phyloP scores from a whole-genome alignment of 2,888 invertebrate genomes.

The Teleiodes luculella region DNA sequence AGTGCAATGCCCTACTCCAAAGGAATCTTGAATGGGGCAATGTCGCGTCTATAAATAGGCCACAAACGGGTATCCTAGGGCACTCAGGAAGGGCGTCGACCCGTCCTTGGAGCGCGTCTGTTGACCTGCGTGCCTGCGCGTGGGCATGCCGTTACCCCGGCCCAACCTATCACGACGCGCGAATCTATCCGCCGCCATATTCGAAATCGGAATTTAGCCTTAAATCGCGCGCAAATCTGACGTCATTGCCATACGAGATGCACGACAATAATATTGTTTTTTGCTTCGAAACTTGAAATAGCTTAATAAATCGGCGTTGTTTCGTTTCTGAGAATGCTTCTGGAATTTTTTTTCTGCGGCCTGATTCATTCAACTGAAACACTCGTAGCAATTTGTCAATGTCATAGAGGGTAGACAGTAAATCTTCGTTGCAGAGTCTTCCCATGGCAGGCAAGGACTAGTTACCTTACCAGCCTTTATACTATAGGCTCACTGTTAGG shows the following conservation, averaged over 20 bases:
- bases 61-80: constrained; percentile 23
- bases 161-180: constrained; percentile 34
- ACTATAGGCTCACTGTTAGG: too few relatives aligned
- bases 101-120: constrained; percentile 60
- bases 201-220: constrained; percentile 22
- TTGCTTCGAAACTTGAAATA: not conserved
- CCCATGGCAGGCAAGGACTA: not conserved
- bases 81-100: constrained; percentile 51
- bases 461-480: too few relatives aligned
- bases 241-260: constrained; percentile 28
- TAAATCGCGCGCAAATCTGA: constrained; percentile 24
- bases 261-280: not conserved
- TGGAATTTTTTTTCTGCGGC: not conserved
- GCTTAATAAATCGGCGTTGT: not conserved
- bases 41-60: constrained; percentile 9
- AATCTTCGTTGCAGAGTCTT: constrained; percentile 3
- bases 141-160: constrained; percentile 47
- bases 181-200: constrained; percentile 33
- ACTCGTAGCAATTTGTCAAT: constrained; percentile 7
- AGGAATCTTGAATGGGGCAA: constrained; percentile 6
- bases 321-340: not conserved
- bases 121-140: constrained; percentile 68
- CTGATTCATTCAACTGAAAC: not conserved
- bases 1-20: constrained; percentile 4
- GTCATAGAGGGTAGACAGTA: not conserved